A percentile compares a stretch with the other conserved stretches of the same genome.
These are phyloP conservation scores for Campylomormyrus tamandua DNA, from an alignment of 2,113 vertebrate genomes.

Conservation along the genomic window DNA sequence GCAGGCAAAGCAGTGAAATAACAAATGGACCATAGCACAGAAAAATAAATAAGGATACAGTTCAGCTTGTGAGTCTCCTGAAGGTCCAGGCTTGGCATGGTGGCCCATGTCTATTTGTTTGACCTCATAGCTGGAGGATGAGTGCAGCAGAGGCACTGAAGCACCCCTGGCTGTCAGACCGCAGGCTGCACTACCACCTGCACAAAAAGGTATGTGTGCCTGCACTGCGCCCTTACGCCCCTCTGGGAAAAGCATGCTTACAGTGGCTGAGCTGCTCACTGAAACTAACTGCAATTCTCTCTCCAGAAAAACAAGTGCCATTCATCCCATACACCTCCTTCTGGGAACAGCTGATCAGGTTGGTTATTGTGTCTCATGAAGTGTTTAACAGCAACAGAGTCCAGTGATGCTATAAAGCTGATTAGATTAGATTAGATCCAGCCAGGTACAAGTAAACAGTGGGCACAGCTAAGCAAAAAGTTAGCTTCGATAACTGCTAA, in stretches of 20 bases:
- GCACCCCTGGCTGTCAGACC: constrained; percentile 86
- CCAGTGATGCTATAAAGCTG: neutral
- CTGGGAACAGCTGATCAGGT: constrained; percentile 50
- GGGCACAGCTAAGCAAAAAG: neutral
- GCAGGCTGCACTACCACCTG: constrained; percentile 71
- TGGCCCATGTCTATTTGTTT: constrained; percentile 30
- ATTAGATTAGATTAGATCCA: neutral
- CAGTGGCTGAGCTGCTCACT: neutral
- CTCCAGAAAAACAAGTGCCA: constrained; percentile 60
- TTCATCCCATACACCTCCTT: constrained; percentile 45
- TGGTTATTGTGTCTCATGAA: neutral
- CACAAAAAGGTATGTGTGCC: constrained; percentile 59
- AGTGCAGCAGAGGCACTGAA: constrained; percentile 84
- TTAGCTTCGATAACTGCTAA: neutral
- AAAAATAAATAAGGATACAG: neutral
- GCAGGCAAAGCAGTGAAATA: neutral
- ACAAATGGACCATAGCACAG: neutral
- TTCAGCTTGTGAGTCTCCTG: neutral
- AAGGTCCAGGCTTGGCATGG: neutral
- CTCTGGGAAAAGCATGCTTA: neutral
- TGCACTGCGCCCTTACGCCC: neutral
- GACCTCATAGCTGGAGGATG: constrained; percentile 79
- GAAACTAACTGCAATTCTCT: neutral
- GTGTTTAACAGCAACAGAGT: neutral
- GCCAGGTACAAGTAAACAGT: neutral